These are phyloP conservation scores for Nomia melanderi DNA, from an alignment of 1,140 invertebrate genomes.

Conservation along the genomic window DNA sequence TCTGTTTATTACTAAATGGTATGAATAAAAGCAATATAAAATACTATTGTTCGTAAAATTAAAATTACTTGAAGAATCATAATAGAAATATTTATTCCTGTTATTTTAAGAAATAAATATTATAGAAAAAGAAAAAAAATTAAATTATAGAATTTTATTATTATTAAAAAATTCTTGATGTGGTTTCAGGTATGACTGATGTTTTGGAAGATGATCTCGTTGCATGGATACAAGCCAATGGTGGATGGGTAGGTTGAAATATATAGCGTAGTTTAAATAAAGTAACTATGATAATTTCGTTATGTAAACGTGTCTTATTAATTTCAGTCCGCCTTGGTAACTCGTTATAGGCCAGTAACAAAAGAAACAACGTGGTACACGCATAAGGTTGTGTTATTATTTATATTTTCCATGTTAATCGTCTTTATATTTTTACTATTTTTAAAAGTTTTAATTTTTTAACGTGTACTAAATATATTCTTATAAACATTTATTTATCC, in stretches of 20 bases:
- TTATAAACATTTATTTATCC: background rate
- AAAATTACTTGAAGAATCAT: too few relatives aligned
- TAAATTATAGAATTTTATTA: background rate
- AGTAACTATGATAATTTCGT: background rate
- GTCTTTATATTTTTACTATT: conserved; percentile 51
- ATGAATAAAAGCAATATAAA: too few relatives aligned
- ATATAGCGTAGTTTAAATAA: background rate
- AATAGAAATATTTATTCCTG: too few relatives aligned
- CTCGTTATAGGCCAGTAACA: conserved; percentile 61
- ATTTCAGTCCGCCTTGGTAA: conserved; percentile 64
- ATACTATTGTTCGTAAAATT: too few relatives aligned
- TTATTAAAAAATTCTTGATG: background rate
- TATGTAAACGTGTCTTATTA: conserved; percentile 16
- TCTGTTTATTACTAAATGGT: too few relatives aligned
- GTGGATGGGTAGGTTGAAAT: conserved; percentile 85
- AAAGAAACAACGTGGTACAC: conserved; percentile 57
- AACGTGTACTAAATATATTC: conserved; percentile 9
- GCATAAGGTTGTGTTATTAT: conserved; percentile 43
- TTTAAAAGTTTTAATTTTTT: conserved; percentile 55
- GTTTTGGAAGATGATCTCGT: conserved; percentile 86
- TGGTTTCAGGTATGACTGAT: conserved; percentile 79
- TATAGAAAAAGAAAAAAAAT: too few relatives aligned
- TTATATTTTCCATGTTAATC: conserved; percentile 49
- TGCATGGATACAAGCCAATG: conserved; percentile 86
- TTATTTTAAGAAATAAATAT: too few relatives aligned